Evolutionary conservation across 1,140 invertebrate genomes (phyloP).

Genomic region (Archivesica marissinica): DNA sequence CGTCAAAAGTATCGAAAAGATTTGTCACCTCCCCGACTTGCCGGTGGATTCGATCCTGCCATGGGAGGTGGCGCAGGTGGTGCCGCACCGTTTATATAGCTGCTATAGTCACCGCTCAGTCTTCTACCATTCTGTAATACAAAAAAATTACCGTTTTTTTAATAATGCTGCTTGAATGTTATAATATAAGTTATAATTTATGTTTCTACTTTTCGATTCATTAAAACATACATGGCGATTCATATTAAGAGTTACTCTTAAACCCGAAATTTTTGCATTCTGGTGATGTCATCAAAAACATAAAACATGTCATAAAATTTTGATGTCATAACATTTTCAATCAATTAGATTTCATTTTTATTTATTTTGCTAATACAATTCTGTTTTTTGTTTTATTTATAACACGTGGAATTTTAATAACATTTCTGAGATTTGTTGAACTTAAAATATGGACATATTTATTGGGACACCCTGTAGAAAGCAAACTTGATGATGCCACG

Average conservation of each 20-base stretch:
- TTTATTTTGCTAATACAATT: too few species aligned
- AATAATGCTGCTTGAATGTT: too few species aligned
- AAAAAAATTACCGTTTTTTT: not conserved
- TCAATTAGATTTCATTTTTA: not conserved
- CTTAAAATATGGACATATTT: too few species aligned
- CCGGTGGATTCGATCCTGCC: not conserved
- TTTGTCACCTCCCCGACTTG: constrained; percentile 53
- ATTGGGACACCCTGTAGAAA: too few species aligned
- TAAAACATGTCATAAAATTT: not conserved
- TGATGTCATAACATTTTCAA: not conserved
- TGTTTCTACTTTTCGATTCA: too few species aligned
- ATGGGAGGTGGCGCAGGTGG: constrained; percentile 28
- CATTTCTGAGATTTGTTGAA: too few species aligned
- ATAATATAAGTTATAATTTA: too few species aligned
- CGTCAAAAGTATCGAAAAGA: constrained; percentile 64
- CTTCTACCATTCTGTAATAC: constrained; percentile 19
- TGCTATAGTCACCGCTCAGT: constrained; percentile 55
- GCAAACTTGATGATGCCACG: too few species aligned
- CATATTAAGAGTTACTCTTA: too few species aligned
- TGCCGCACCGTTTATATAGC: constrained; percentile 24
- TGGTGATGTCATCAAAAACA: not conserved
- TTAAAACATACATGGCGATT: too few species aligned
- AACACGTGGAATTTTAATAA: too few species aligned
- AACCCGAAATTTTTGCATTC: not conserved
- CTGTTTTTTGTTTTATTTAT: too few species aligned